A percentile compares a stretch with the other conserved stretches of the same genome.
Conservation (phyloP, 2,888 invertebrate species). For the Campaea margaritaria region DNA sequence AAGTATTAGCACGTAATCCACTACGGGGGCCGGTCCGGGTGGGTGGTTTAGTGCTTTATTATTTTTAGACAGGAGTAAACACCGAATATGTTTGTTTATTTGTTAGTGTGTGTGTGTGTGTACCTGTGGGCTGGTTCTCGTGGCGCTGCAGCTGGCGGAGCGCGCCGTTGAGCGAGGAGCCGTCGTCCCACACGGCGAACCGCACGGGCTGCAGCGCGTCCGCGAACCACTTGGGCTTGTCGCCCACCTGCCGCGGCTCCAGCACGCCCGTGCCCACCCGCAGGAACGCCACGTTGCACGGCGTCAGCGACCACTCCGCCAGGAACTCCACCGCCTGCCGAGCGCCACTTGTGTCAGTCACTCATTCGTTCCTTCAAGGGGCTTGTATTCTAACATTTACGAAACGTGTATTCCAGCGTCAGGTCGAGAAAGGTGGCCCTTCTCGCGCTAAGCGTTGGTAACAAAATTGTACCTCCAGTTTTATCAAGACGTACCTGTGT, state of each 20-base stretch:
- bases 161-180: constrained; percentile 92
- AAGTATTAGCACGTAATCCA: no score
- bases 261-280: constrained; percentile 98
- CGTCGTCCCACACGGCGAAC: constrained; percentile 97
- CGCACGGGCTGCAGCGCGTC: constrained; percentile 94
- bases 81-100: background rate
- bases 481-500: constrained; percentile 88
- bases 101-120: background rate
- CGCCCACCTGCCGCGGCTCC: constrained; percentile 97
- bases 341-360: background rate
- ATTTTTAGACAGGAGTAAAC: no score
- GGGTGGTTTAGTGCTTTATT: no score
- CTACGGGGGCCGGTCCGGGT: no score
- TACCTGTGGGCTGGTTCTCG: constrained; percentile 92
- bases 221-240: constrained; percentile 99
- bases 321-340: constrained; percentile 97
- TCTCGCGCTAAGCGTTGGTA: no score
- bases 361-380: background rate
- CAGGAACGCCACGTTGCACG: constrained; percentile 98
- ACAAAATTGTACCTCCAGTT: no score
- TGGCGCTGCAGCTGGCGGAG: constrained; percentile 89
- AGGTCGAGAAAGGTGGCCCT: no score
- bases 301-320: constrained; percentile 99
- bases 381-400: no score
- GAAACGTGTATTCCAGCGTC: no score